Conservation (phyloP, 2,113 vertebrate species). For the Xiphorhynchus elegans region DNA sequence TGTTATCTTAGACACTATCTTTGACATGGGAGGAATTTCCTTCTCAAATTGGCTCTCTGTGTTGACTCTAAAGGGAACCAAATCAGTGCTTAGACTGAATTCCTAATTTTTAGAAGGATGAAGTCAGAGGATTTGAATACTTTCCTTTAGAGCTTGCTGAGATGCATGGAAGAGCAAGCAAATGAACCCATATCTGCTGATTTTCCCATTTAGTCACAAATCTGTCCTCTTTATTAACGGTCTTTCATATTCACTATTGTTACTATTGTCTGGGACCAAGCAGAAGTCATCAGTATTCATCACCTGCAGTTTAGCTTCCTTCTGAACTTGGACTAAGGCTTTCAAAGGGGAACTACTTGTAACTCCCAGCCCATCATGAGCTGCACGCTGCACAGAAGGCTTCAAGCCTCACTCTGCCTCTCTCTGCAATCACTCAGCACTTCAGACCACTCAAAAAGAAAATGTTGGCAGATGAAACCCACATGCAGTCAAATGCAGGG, state of each 20-base stretch:
- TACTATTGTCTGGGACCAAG: constrained; percentile 49
- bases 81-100: background rate
- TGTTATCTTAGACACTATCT: background rate
- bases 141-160: background rate
- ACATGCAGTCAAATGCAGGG: background rate
- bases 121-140: background rate
- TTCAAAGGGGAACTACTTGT: constrained; percentile 46
- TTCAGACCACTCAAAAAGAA: constrained; percentile 41
- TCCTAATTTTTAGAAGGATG: background rate
- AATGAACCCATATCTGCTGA: background rate
- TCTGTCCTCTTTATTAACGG: constrained; percentile 31
- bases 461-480: background rate
- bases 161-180: background rate
- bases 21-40: background rate
- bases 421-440: constrained; percentile 40
- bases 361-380: constrained; percentile 43
- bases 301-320: constrained; percentile 43
- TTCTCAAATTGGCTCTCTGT: background rate
- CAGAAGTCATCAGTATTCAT: constrained; percentile 46
- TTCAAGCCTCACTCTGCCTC: constrained; percentile 39
- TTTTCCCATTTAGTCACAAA: constrained; percentile 39
- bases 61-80: background rate
- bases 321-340: constrained; percentile 41
- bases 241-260: constrained; percentile 41
- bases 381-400: background rate